These are phyloP conservation scores for Drosophila subquinaria DNA, from an alignment of 2,888 invertebrate genomes.

Conservation along the genomic window DNA sequence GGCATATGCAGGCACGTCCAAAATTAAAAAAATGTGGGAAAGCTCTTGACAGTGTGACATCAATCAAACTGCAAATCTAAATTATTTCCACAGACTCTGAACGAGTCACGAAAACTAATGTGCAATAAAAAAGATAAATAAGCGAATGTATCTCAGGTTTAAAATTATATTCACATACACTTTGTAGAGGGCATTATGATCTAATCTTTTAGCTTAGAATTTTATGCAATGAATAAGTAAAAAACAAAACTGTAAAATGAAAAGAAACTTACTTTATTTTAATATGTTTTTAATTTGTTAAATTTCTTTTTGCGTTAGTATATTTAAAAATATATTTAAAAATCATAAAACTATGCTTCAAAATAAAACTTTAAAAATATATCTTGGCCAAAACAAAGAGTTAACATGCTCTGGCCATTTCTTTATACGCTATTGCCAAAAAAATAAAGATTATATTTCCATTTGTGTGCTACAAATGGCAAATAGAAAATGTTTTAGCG, in stretches of 20 bases:
- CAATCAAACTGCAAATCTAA: conserved; percentile 73
- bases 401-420: background rate
- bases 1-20: conserved; percentile 28
- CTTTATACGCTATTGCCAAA: conserved; percentile 15
- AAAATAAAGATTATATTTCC: conserved; percentile 27
- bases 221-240: background rate
- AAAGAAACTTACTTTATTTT: background rate
- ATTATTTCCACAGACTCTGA: conserved; percentile 61
- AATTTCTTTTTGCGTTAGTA: no score
- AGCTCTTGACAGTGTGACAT: conserved; percentile 42
- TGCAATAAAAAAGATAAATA: conserved; percentile 7
- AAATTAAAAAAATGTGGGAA: conserved; percentile 8
- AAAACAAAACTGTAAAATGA: background rate
- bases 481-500: conserved; percentile 81
- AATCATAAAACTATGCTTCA: no score
- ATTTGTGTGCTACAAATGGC: conserved; percentile 63
- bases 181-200: background rate
- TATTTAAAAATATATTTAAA: no score
- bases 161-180: background rate
- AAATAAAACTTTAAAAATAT: conserved; percentile 12
- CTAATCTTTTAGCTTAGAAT: background rate
- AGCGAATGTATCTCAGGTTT: background rate
- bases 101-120: conserved; percentile 25
- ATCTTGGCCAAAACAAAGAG: conserved; percentile 11
- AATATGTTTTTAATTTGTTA: background rate